These are phyloP conservation scores for Galendromus occidentalis DNA, from an alignment of 1,140 invertebrate genomes.

Conservation along the genomic window DNA sequence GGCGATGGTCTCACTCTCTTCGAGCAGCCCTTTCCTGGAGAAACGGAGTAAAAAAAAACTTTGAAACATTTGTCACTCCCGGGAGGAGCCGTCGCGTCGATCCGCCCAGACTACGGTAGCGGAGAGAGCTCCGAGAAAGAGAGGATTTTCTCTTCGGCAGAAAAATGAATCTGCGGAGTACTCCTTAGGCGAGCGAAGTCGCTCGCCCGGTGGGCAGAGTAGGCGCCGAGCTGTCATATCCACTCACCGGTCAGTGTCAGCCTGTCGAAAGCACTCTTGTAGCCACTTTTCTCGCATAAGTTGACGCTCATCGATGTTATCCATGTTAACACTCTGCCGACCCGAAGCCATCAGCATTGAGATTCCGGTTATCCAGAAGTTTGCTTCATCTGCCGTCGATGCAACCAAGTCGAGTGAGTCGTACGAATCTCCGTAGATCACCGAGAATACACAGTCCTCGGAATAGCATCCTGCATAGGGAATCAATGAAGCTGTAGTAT, in stretches of 20 bases:
- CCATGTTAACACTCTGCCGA: constrained; percentile 18
- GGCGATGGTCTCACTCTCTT: constrained; percentile 33
- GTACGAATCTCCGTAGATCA: constrained; percentile 40
- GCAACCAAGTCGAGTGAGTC: constrained; percentile 41
- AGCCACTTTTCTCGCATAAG: constrained; percentile 8
- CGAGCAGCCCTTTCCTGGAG: constrained; percentile 29
- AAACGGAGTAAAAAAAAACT: too few species aligned
- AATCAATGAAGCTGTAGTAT: too few species aligned
- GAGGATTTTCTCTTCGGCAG: too few species aligned
- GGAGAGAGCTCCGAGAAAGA: too few species aligned
- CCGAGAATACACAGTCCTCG: constrained; percentile 42
- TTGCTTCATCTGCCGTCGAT: constrained; percentile 38
- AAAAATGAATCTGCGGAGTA: too few species aligned
- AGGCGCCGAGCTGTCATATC: background rate
- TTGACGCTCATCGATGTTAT: constrained; percentile 1
- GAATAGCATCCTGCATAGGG: constrained; percentile 24
- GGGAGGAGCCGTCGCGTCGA: too few species aligned
- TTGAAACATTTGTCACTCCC: too few species aligned
- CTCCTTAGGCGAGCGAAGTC: too few species aligned
- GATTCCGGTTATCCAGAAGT: constrained; percentile 41
- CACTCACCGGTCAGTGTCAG: background rate
- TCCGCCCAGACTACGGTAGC: too few species aligned
- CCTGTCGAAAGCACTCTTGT: constrained; percentile 10
- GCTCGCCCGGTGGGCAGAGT: too few species aligned
- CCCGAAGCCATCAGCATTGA: constrained; percentile 34